Evolutionary conservation across 2,888 invertebrate genomes (phyloP), one percentile per base, ranked within the genome.

Genomic region (Allophyes oxyacanthae): DNA sequence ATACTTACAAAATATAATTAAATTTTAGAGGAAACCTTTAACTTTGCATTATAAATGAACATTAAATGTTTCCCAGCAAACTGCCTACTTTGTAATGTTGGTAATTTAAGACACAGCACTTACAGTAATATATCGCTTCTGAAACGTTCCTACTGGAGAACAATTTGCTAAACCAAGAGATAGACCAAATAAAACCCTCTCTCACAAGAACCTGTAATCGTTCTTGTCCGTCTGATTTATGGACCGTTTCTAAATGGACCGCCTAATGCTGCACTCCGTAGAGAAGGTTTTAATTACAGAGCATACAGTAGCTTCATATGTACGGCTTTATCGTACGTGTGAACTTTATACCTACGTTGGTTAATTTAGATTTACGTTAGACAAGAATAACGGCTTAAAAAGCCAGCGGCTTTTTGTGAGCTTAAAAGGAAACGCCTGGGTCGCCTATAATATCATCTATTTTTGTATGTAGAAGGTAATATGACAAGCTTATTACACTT

Each of bases 401-500:
- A 2, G 9, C 2, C 7, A 13, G 25, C 15, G n/a, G 6, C 14
- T 14, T 48, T 14, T 28, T 50, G 13, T 10, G 9, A 42, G 15
- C 37, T 13, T 33, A 10, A 46, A 5, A 28, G 6, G 44, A 49
- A 45, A 25, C 36, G 28, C 34, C 38, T 43, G 30, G 15, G 5
- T 41, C 5, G 8, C 13, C 13, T 9, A 33, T 50, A 40, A 10
- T 30, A 11, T 38, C 4, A 48, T 33, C 38, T 48, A 67, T 33
- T 48, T 48, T 13, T 49, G 32, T 49, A 15, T 49, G 32, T 32
- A 34, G 13, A 54, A 15, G 50, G 41, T 71, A 48, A 63, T 50
- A 66, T 49, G 40, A 58, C 57, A 53, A 64, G 50, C 64, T 65
- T 57, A 75, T 70, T 68, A 58, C 63, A 68, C 20, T 20, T 20